A percentile compares a stretch with the other conserved stretches of the same genome.
Evolutionary conservation across 2,888 invertebrate genomes (phyloP).

Genomic region (Cataglyphis rosenhaueri): DNA sequence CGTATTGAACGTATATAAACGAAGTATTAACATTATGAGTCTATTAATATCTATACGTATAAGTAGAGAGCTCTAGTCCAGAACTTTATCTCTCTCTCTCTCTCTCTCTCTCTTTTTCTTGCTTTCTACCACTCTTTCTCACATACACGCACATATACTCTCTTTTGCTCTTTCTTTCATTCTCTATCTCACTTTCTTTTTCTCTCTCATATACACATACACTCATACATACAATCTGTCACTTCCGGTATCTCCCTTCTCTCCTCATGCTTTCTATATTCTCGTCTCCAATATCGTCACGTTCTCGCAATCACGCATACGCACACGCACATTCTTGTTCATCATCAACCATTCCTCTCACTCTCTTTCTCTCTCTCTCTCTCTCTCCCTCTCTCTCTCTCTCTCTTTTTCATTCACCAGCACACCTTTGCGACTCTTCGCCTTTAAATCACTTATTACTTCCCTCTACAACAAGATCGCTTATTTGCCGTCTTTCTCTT

Average conservation of each 20-base stretch:
- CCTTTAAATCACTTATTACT: slow-evolving; percentile 70
- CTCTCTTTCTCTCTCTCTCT: background rate
- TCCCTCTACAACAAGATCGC: slow-evolving; percentile 77
- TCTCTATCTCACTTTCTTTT: slow-evolving; percentile 2
- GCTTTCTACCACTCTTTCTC: slow-evolving; percentile 51
- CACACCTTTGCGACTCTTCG: slow-evolving; percentile 67
- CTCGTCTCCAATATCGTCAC: slow-evolving; percentile 15
- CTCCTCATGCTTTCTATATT: slow-evolving; percentile 43
- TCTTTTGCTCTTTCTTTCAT: slow-evolving; percentile 53
- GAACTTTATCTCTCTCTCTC: slow-evolving; percentile 54
- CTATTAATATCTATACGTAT: slow-evolving; percentile 77
- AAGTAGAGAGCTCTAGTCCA: slow-evolving; percentile 77
- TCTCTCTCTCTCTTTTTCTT: slow-evolving; percentile 32
- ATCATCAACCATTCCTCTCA: slow-evolving; percentile 27
- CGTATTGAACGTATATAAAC: slow-evolving; percentile 74
- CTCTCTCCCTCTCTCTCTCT: slow-evolving; percentile 46
- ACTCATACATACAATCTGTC: background rate
- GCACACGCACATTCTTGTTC: slow-evolving; percentile 31
- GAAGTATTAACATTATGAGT: slow-evolving; percentile 78
- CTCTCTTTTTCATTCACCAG: slow-evolving; percentile 47
- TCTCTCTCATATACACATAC: background rate
- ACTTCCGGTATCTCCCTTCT: slow-evolving; percentile 48
- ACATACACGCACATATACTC: background rate
- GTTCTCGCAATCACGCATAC: slow-evolving; percentile 37
- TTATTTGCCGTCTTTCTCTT: slow-evolving; percentile 88